phyloP scores from a whole-genome alignment of 35 echinoderm and acorn worm species.

The Heliocidaris tuberculata region DNA sequence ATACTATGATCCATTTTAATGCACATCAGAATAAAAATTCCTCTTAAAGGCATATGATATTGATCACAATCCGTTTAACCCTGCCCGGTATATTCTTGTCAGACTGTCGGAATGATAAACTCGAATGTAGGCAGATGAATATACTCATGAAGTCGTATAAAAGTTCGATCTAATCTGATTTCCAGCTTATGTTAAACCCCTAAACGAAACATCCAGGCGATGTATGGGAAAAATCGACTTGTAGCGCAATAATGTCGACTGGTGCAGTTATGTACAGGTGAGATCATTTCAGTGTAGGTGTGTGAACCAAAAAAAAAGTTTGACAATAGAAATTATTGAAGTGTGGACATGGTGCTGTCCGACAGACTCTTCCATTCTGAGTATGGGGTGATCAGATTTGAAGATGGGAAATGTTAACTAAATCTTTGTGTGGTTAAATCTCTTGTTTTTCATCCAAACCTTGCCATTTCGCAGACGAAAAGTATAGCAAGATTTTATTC shows the following conservation, averaged over 20 bases:
- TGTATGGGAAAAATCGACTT: background rate
- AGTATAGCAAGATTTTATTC: too few species aligned
- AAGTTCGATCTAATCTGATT: background rate
- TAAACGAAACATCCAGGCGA: background rate
- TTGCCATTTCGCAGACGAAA: too few species aligned
- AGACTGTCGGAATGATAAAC: background rate
- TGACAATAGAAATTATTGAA: background rate
- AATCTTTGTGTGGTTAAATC: too few species aligned
- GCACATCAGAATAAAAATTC: too few species aligned
- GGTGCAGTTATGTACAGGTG: background rate
- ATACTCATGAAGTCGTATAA: background rate
- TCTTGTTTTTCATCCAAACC: too few species aligned
- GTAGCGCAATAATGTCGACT: background rate
- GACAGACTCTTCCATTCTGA: background rate
- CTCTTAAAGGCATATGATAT: background rate
- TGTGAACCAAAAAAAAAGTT: background rate
- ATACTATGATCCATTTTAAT: background rate
- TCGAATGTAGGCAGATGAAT: background rate
- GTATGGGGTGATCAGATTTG: background rate
- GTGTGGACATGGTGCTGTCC: background rate
- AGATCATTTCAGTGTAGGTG: background rate
- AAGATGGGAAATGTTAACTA: background rate
- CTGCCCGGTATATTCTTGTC: background rate
- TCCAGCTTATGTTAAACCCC: background rate
- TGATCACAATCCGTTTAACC: background rate